Evolutionary conservation across 2,888 invertebrate species (phyloP), one percentile per base, ranked within the genome.

Genomic region (Lasioglossum vierecki): DNA sequence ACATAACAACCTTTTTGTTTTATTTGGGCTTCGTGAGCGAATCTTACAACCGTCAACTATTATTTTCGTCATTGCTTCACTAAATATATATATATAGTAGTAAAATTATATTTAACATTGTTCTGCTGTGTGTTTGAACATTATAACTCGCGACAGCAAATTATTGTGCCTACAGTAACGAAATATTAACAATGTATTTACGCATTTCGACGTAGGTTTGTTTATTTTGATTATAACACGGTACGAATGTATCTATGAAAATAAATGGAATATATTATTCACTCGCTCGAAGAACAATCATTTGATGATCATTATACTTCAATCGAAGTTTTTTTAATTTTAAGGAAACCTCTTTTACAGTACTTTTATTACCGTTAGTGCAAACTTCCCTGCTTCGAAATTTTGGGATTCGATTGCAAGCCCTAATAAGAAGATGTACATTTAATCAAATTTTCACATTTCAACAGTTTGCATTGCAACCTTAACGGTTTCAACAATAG

Each of bases 1-100:
- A 57, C 46, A 22, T 30, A 46, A 57, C n/a, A 41, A 11, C 63
- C n/a, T 75, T 63, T 63, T 15, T 15, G 63, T 70, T 78, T n/a
- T 39, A 70, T 53, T 39, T 49, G 46, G 70, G 73, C 70, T 63
- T 85, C 85, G 85, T 70, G 63, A 85, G 13, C 73, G 80, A 80
- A 85, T 76, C 76, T 74, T 66, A n/a, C 53, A 44, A 72, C 66
- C 66, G 0, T 49, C 30, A 30, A 18, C 5, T 39, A 49, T 60
- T 41, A 71, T 26, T 72, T 11, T 18, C 15, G 1, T 39, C 18
- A 71, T 41, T 63, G 4, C 18, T 71, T 15, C 15, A 22, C 39
- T 49, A 15, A 18, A 11, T 30, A 30, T 30, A 30, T 30, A 30
- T 35, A n/a, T 35, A n/a, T 18, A 5, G 9, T n/a, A 5, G 15